phyloP scores from a whole-genome alignment of 2,797 vertebrate genomes.

The Alcedo quadribrachys region DNA sequence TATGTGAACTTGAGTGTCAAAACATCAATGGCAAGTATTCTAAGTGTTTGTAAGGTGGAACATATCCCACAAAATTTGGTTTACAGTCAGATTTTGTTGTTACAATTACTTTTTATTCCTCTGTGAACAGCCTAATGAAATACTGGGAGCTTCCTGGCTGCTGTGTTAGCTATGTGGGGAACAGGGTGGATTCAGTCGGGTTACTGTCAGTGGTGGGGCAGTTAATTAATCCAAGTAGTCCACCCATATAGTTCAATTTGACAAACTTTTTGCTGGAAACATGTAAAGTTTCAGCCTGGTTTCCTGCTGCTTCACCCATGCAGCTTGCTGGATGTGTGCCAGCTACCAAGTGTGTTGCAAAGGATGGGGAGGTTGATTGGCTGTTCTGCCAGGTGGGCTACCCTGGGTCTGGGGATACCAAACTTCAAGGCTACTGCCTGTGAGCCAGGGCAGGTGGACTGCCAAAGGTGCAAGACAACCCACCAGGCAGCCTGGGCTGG shows the following conservation, averaged over 20 bases:
- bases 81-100: neutral
- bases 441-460: neutral
- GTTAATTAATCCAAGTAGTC: neutral
- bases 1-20: neutral
- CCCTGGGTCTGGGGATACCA: neutral
- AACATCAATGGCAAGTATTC: neutral
- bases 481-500: neutral
- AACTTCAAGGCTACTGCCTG: neutral
- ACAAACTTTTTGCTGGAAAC: slow-evolving; percentile 18
- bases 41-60: neutral
- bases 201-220: neutral
- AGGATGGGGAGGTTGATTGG: neutral
- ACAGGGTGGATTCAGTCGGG: neutral
- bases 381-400: slow-evolving; percentile 23
- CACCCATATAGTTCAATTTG: neutral
- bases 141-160: neutral
- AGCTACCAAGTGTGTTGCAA: slow-evolving; percentile 4
- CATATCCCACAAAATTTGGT: neutral
- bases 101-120: neutral
- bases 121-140: neutral
- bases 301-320: slow-evolving; percentile 19
- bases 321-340: slow-evolving; percentile 17
- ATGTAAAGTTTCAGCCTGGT: neutral
- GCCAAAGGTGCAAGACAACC: neutral
- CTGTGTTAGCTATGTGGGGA: neutral